Percentiles rank a stretch among this genome's conserved stretches.
phyloP scores from a whole-genome alignment of 1,140 invertebrate genomes.

The Cyclargus thomasi region DNA sequence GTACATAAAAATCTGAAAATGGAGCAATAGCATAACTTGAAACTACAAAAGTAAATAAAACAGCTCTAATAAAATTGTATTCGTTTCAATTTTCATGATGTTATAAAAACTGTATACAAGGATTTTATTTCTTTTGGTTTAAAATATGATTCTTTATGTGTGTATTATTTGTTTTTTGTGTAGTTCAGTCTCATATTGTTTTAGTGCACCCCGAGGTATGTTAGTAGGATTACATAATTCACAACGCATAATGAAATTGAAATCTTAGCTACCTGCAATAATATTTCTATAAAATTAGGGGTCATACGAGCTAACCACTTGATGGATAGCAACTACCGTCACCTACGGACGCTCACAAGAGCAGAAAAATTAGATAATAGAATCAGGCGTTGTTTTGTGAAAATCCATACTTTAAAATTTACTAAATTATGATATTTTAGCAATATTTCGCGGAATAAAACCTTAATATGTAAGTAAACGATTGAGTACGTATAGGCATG shows the following conservation, averaged over 20 bases:
- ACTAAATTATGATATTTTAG: no score
- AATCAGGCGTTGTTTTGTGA: no score
- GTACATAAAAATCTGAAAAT: neutral
- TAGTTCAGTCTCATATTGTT: constrained; percentile 15
- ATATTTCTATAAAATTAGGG: no score
- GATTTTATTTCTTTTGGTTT: neutral
- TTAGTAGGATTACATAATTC: neutral
- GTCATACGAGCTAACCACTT: no score
- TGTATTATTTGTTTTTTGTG: neutral
- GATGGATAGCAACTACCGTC: no score
- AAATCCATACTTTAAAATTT: no score
- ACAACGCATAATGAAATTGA: no score
- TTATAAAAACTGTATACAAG: neutral
- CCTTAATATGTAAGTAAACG: no score
- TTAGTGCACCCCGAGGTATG: neutral
- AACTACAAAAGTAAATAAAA: neutral
- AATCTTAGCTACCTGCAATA: neutral
- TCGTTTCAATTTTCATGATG: neutral
- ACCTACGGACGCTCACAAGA: no score
- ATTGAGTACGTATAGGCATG: no score
- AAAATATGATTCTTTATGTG: neutral
- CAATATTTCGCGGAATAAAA: no score
- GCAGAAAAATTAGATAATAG: no score
- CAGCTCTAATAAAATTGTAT: neutral
- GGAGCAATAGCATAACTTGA: neutral